Conservation (phyloP, 2,113 vertebrate species). For the Oreochromis aureus region DNA sequence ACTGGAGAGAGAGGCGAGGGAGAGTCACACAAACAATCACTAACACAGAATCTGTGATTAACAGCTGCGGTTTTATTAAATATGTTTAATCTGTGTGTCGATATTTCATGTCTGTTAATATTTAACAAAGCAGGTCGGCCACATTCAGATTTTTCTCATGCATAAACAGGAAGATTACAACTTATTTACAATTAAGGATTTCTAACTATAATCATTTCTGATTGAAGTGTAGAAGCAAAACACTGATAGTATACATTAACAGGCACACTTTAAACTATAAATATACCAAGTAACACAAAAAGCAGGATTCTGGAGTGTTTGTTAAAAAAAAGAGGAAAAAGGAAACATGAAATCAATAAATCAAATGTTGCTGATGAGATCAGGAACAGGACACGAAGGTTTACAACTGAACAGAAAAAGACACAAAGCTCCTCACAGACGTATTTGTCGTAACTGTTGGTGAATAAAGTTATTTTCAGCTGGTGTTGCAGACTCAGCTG, state of each 20-base stretch:
- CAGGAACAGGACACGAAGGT: neutral
- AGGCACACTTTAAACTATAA: rapidly evolving
- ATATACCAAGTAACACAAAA: neutral
- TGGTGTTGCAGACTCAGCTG: neutral
- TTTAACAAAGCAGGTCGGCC: rapidly evolving
- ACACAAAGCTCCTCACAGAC: neutral
- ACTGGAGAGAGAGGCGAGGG: constrained; percentile 63
- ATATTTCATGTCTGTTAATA: neutral
- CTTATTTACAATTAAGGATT: neutral
- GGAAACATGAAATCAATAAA: neutral
- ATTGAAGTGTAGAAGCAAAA: neutral
- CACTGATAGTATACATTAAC: rapidly evolving
- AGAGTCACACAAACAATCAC: neutral
- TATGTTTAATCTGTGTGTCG: rapidly evolving
- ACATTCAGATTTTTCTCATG: neutral
- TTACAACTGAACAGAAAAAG: neutral
- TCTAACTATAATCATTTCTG: rapidly evolving
- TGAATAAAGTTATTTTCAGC: neutral
- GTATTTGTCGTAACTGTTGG: rapidly evolving
- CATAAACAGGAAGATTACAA: neutral
- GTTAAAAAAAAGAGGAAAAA: neutral
- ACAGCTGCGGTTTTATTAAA: rapidly evolving
- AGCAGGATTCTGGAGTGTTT: neutral
- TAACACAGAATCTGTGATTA: rapidly evolving
- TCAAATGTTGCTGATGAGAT: neutral